Evolutionary conservation across 2,113 vertebrate genomes (phyloP).

Genomic region (Thalassarche chlororhynchos): DNA sequence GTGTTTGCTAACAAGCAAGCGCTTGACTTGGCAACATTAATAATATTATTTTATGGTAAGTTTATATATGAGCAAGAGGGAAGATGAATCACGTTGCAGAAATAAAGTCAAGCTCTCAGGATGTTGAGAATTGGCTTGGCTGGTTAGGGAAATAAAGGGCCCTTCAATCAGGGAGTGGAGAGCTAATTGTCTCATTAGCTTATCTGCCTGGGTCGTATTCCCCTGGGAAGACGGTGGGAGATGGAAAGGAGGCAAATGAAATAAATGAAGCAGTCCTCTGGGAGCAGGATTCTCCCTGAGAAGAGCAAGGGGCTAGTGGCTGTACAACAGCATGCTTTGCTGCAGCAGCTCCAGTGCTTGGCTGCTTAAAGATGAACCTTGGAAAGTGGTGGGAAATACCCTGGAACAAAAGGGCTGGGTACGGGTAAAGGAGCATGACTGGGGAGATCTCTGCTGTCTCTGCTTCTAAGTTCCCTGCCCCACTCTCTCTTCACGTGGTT

Average conservation of each 20-base stretch:
- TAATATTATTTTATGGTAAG: conserved; percentile 33
- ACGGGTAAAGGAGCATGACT: not conserved
- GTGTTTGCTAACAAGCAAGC: conserved; percentile 24
- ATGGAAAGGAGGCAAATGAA: conserved; percentile 38
- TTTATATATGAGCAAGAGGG: conserved; percentile 5
- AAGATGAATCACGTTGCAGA: conserved; percentile 52
- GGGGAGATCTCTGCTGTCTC: not conserved
- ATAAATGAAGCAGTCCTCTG: conserved; percentile 19
- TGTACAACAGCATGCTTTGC: not conserved
- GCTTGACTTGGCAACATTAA: conserved; percentile 38
- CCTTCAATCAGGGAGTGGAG: conserved; percentile 48
- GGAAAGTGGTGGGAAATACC: not conserved
- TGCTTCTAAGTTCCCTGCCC: not conserved
- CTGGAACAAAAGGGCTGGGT: not conserved
- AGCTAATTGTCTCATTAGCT: conserved; percentile 71
- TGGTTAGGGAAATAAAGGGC: conserved; percentile 62
- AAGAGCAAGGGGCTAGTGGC: not conserved
- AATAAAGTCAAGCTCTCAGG: conserved; percentile 20
- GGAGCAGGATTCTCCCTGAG: not conserved
- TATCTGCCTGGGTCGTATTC: conserved; percentile 54
- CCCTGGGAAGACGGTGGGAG: conserved; percentile 35
- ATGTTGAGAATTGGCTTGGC: conserved; percentile 38
- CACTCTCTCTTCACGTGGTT: not conserved
- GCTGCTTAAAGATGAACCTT: not conserved
- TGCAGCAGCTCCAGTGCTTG: not conserved